A percentile compares a stretch with the other conserved stretches of the same genome.
Evolutionary conservation across 2,113 vertebrate genomes (phyloP).

Genomic region (Tychaedon coryphoeus): DNA sequence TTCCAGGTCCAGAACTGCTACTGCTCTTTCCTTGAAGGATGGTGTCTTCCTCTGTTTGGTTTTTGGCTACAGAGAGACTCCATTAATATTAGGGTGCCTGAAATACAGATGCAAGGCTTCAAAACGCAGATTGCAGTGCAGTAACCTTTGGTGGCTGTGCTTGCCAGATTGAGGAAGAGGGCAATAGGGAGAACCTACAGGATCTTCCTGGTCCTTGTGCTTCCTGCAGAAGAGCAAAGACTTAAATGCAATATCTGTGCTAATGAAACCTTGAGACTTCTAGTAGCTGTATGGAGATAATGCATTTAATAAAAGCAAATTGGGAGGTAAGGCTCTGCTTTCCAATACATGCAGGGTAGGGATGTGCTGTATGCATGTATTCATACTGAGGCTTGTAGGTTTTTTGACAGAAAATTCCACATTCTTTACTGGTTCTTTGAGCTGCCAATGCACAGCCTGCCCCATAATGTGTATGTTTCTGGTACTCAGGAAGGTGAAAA

Average conservation of each 20-base stretch:
- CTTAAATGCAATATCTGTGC: background rate
- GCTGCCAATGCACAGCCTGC: rapidly evolving
- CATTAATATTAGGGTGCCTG: background rate
- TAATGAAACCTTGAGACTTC: background rate
- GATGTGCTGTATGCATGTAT: background rate
- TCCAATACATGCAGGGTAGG: background rate
- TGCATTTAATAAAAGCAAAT: background rate
- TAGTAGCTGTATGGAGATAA: background rate
- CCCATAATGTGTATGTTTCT: background rate
- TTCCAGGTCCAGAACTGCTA: background rate
- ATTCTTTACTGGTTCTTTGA: background rate
- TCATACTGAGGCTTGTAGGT: background rate
- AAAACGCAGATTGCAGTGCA: background rate
- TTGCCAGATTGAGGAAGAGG: background rate
- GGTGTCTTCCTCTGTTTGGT: background rate
- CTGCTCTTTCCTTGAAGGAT: background rate
- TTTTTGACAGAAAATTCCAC: background rate
- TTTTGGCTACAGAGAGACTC: background rate
- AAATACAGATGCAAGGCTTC: background rate
- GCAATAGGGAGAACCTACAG: background rate
- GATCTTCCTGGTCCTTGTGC: background rate
- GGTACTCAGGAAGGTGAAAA: background rate
- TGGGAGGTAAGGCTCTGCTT: background rate
- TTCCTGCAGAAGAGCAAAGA: background rate
- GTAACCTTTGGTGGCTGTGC: background rate